Evolutionary conservation across 1,140 invertebrate genomes (phyloP).

Genomic region (Matsumurasca onukii): DNA sequence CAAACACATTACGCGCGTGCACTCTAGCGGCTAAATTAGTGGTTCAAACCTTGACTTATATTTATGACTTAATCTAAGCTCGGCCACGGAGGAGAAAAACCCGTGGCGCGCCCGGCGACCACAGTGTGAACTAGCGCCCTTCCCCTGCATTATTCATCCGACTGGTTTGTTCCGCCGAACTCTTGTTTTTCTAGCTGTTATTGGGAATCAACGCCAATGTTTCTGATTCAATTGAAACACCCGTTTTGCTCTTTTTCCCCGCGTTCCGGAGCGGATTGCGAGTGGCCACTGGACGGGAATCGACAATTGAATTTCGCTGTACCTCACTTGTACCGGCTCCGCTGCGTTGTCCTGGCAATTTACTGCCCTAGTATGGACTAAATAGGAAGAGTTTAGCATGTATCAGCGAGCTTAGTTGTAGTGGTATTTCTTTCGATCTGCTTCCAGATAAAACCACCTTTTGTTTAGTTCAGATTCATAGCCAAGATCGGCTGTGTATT

Average conservation of each 20-base stretch:
- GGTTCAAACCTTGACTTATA: conserved; percentile 14
- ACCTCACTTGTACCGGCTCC: background rate
- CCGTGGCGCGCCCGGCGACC: background rate
- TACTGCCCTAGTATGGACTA: too few species aligned
- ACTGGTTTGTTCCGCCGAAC: background rate
- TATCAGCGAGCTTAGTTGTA: too few species aligned
- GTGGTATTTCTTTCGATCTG: too few species aligned
- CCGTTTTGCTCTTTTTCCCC: conserved; percentile 7
- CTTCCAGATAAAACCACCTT: too few species aligned
- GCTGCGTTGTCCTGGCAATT: background rate
- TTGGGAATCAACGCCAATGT: conserved; percentile 17
- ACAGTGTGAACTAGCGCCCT: conserved; percentile 5
- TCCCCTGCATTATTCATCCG: conserved; percentile 6
- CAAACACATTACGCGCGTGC: conserved; percentile 12
- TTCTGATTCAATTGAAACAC: conserved; percentile 13
- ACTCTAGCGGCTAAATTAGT: conserved; percentile 3
- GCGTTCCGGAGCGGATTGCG: background rate
- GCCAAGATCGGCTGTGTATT: too few species aligned
- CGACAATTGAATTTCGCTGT: conserved; percentile 1
- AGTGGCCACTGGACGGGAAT: background rate
- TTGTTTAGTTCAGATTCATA: too few species aligned
- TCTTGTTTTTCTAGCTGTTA: background rate
- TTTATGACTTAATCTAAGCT: conserved; percentile 13
- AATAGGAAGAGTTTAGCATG: too few species aligned
- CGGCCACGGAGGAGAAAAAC: background rate